Evolutionary conservation across 2,888 invertebrate species (phyloP), one percentile per base, ranked within the genome.

Genomic region (Desoria tigrina): DNA sequence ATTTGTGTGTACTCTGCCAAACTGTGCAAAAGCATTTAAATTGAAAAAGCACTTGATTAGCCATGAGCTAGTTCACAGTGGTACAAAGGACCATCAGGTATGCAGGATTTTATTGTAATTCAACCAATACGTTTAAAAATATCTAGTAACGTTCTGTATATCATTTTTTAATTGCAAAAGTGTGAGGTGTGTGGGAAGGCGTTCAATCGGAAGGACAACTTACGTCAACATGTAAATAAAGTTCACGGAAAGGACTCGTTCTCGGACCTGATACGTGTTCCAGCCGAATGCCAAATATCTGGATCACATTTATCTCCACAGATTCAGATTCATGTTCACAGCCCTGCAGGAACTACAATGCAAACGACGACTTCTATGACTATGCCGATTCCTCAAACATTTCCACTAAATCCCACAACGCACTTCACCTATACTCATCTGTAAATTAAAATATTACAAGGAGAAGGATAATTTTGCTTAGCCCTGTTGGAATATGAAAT

Each of bases 161-260:
- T 21, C 49, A 7, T 49, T 21, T 49, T 21, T 49, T 49, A 49
- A 49, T 49, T 21, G 7, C 61, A 61, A 32, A 18, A 49, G 1
- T 68, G 68, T 23, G 61, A 68, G 32, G 55, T 68, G 2, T 68
- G 68, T 42, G 68, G 68, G 14, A 53, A 65, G 32, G 62, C 64
- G 7, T 68, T 68, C 23, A 68, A 63, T 53, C 55, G 67, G 21
- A 68, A 68, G 26, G 68, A 68, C 59, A 68, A 68, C 51, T 59
- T 68, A 18, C 57, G 59, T 2, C 68, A 68, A 32, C 68, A 68
- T 23, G 55, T 68, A 0, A 59, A 49, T n/a, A 68, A 68, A 42
- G 59, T 68, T 28, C 68, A 68, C 37, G 65, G 65, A 14, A 62
- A 68, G 26, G 32, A 65, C n/a, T 57, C 57, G 6, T 57, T 57